Conservation (phyloP, 2,113 vertebrate species). For the Cheirogaleus medius region DNA sequence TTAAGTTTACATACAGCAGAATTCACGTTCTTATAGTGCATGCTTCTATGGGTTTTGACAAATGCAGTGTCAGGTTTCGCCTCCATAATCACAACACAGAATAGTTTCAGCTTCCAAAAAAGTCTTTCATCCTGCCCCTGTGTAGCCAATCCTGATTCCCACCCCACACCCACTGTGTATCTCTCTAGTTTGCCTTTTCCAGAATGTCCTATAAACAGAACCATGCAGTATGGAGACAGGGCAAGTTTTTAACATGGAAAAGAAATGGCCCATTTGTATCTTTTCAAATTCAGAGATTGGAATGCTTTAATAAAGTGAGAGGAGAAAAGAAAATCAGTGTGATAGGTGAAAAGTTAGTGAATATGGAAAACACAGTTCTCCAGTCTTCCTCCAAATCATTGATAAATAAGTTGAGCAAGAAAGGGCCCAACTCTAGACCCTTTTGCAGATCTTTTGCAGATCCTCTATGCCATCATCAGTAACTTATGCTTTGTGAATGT, state of each 20-base stretch:
- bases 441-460: neutral
- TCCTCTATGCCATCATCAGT: neutral
- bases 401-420: neutral
- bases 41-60: neutral
- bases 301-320: neutral
- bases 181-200: neutral
- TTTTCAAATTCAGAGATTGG: slow-evolving; percentile 29
- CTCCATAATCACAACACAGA: neutral
- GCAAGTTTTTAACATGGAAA: neutral
- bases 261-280: neutral
- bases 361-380: neutral
- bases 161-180: neutral
- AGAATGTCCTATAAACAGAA: neutral
- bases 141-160: neutral
- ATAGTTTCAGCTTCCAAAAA: neutral
- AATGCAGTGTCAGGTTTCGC: neutral
- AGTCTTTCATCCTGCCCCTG: neutral
- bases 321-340: neutral
- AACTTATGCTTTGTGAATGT: neutral
- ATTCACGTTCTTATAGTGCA: neutral
- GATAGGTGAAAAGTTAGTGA: neutral
- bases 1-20: neutral
- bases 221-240: neutral
- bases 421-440: neutral
- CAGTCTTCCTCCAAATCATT: neutral